Percentiles rank a stretch among this genome's conserved stretches.
phyloP scores from a whole-genome alignment of 2,797 vertebrate species.

The Sebastes diploproa region DNA sequence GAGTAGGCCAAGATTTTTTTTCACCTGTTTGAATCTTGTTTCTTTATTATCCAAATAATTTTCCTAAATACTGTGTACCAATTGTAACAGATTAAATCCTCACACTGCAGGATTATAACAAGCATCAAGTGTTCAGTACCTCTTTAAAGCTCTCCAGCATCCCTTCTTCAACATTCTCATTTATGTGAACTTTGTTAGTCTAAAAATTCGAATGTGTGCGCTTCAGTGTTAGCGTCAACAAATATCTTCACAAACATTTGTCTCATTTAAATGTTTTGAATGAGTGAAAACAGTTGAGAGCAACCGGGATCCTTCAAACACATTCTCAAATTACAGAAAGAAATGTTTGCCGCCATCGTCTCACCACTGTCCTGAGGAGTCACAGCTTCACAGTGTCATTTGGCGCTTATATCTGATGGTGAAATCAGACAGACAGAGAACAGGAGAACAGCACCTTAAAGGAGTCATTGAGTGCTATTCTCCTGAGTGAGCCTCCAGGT shows the following conservation, averaged over 20 bases:
- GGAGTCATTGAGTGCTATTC: slow-evolving; percentile 63
- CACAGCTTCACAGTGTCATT: slow-evolving; percentile 57
- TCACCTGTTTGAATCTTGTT: background rate
- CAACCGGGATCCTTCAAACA: slow-evolving; percentile 20
- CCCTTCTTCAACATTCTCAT: slow-evolving; percentile 1
- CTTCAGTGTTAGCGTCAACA: background rate
- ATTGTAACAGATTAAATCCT: background rate
- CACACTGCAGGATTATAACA: background rate
- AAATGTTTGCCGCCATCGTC: slow-evolving; percentile 10
- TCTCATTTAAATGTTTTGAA: background rate
- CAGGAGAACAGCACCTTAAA: background rate
- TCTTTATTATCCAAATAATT: background rate
- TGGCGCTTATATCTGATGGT: slow-evolving; percentile 37
- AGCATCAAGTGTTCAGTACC: background rate
- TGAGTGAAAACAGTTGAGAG: background rate
- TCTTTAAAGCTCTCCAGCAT: slow-evolving; percentile 7
- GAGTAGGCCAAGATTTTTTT: background rate
- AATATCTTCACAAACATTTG: background rate
- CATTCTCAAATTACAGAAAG: background rate
- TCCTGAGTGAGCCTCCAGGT: slow-evolving; percentile 83
- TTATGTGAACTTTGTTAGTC: background rate
- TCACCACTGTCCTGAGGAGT: slow-evolving; percentile 59
- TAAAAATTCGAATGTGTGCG: slow-evolving; percentile 1
- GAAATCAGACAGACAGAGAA: slow-evolving; percentile 11
- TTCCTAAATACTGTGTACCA: background rate